phyloP scores from a whole-genome alignment of 2,113 vertebrate species.

The Actenoides hombroni region DNA sequence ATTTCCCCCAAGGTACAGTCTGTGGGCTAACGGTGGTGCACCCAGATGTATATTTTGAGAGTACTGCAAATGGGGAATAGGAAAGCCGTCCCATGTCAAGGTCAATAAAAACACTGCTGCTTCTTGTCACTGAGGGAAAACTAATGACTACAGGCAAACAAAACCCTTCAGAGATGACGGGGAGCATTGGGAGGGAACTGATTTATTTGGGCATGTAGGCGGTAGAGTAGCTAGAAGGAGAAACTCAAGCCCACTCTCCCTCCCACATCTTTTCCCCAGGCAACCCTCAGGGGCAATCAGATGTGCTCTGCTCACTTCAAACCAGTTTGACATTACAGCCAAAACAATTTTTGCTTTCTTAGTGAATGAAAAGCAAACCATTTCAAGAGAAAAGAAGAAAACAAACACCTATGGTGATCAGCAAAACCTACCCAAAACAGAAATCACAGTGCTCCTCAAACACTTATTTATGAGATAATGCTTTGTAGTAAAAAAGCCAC shows the following conservation, averaged over 20 bases:
- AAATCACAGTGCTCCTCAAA: not conserved
- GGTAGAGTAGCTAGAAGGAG: not conserved
- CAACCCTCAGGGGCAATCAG: slow-evolving; percentile 6
- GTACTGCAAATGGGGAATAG: not conserved
- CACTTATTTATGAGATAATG: not conserved
- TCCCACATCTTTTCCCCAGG: slow-evolving; percentile 23
- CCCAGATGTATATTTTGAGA: not conserved
- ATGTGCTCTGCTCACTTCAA: slow-evolving; percentile 35
- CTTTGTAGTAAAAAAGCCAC: not conserved
- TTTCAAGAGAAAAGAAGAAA: not conserved
- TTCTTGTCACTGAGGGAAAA: slow-evolving; percentile 20
- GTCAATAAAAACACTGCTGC: slow-evolving; percentile 17
- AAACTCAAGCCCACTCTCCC: slow-evolving; percentile 10
- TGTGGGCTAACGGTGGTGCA: not conserved
- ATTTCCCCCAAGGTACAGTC: not conserved
- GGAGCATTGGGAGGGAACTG: not conserved
- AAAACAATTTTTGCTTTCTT: slow-evolving; percentile 25
- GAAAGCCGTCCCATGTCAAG: not conserved
- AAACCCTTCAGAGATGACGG: not conserved
- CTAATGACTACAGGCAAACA: not conserved
- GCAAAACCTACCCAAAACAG: not conserved
- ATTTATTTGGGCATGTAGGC: slow-evolving; percentile 45
- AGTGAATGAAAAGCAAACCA: not conserved
- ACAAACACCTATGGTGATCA: not conserved
- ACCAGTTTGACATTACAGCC: not conserved